phyloP scores from a whole-genome alignment of 2,113 vertebrate genomes.

The Myotis lucifugus region DNA sequence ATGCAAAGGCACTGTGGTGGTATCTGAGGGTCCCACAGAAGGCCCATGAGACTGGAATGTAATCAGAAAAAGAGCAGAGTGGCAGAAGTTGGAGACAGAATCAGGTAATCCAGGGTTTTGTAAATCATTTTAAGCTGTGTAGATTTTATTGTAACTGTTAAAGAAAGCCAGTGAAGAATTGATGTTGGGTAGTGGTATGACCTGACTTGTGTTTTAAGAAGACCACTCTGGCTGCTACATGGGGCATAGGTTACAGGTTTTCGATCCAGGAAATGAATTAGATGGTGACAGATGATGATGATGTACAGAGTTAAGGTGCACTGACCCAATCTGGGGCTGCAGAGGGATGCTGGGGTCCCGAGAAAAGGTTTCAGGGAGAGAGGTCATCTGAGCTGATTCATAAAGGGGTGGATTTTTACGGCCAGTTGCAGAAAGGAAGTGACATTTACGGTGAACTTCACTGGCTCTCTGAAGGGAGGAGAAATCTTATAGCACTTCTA shows the following conservation, averaged over 20 bases:
- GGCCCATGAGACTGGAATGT: background rate
- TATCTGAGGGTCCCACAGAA: background rate
- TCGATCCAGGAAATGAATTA: background rate
- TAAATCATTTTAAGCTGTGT: background rate
- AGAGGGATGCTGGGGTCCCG: rapidly evolving
- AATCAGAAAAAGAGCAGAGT: background rate
- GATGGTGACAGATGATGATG: background rate
- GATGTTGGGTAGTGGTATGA: background rate
- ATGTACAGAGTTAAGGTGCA: background rate
- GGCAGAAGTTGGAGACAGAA: background rate
- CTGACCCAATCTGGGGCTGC: background rate
- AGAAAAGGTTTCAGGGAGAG: background rate
- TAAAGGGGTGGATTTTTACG: background rate
- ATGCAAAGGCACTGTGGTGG: background rate
- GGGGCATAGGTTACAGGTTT: background rate
- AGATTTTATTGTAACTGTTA: background rate
- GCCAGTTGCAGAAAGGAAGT: background rate
- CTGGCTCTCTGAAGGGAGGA: constrained; percentile 6
- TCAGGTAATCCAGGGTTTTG: background rate
- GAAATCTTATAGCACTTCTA: background rate
- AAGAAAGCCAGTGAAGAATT: background rate
- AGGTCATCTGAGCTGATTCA: background rate
- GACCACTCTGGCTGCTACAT: background rate
- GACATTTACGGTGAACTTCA: constrained; percentile 1
- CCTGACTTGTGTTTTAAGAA: background rate